These are phyloP conservation scores for Mimachlamys varia DNA, from an alignment of 2,888 invertebrate genomes.

Conservation along the genomic window DNA sequence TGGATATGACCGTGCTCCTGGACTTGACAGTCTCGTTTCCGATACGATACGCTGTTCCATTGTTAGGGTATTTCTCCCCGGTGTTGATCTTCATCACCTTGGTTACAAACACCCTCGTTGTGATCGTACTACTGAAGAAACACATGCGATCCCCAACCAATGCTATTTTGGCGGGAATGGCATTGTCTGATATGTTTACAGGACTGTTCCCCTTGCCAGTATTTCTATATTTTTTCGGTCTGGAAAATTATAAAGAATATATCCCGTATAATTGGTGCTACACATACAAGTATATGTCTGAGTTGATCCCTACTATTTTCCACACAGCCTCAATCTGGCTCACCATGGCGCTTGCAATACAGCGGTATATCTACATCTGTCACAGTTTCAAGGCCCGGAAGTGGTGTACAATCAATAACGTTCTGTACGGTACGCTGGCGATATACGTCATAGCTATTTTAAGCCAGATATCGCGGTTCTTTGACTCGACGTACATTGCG, in stretches of 20 bases:
- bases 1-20: not conserved
- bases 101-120: constrained; percentile 95
- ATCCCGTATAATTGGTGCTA: constrained; percentile 89
- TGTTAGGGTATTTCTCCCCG: constrained; percentile 92
- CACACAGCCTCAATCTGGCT: constrained; percentile 97
- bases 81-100: constrained; percentile 93
- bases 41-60: constrained; percentile 79
- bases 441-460: constrained; percentile 91
- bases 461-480: constrained; percentile 92
- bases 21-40: constrained; percentile 54
- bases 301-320: constrained; percentile 84
- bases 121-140: constrained; percentile 92
- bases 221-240: constrained; percentile 95
- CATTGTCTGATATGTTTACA: constrained; percentile 96
- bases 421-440: constrained; percentile 89
- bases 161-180: constrained; percentile 97
- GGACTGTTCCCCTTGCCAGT: constrained; percentile 83
- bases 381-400: constrained; percentile 94
- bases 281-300: constrained; percentile 84
- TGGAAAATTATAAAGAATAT: constrained; percentile 93
- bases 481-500: constrained; percentile 87
- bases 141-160: constrained; percentile 97
- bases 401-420: constrained; percentile 85
- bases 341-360: constrained; percentile 94
- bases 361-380: constrained; percentile 97